Conservation (phyloP, 2,113 vertebrate genomes). For the Caretta caretta region DNA sequence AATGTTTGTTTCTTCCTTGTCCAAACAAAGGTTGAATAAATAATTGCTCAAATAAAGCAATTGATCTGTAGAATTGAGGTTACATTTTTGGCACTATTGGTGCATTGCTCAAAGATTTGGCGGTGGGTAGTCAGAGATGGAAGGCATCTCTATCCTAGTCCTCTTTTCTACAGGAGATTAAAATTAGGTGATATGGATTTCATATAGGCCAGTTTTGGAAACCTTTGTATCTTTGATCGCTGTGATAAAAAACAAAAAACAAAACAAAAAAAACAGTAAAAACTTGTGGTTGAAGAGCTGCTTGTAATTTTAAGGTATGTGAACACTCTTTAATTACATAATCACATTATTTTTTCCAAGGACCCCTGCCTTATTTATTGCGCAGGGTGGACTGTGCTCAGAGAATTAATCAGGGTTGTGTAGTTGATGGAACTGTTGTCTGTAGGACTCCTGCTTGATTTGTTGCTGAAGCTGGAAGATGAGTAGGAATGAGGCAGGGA, state of each 20-base stretch:
- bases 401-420: conserved; percentile 19
- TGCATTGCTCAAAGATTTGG: not conserved
- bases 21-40: not conserved
- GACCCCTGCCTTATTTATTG: not conserved
- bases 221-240: not conserved
- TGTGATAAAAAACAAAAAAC: not conserved
- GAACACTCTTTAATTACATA: conserved; percentile 16
- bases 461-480: conserved; percentile 25
- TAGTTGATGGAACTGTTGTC: conserved; percentile 52
- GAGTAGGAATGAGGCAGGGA: not conserved
- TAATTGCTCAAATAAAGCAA: not conserved
- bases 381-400: not conserved
- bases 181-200: not conserved
- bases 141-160: not conserved
- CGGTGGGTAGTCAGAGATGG: not conserved
- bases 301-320: not conserved
- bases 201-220: conserved; percentile 23
- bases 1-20: not conserved
- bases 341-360: not conserved
- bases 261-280: too few species aligned
- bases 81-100: not conserved
- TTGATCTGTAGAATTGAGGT: not conserved
- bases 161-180: not conserved
- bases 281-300: not conserved
- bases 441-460: conserved; percentile 32